Percentiles rank a stretch among this genome's conserved stretches.
Evolutionary conservation across 2,113 vertebrate species (phyloP).

Genomic region (Puffinus mauretanicus): DNA sequence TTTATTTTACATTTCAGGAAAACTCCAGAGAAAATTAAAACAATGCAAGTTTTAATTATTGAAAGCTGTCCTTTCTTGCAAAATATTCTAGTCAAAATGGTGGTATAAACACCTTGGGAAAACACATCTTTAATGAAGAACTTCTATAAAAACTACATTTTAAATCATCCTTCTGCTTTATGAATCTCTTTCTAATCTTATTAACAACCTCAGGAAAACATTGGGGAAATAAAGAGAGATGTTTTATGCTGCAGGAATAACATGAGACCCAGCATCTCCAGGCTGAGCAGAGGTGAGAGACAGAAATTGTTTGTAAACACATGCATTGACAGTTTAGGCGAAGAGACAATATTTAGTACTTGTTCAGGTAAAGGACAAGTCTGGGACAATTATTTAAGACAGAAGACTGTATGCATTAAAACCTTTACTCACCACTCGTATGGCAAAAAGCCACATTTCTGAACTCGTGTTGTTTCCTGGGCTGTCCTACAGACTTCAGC

Average conservation of each 20-base stretch:
- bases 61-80: slow-evolving; percentile 53
- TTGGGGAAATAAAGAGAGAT: background rate
- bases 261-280: background rate
- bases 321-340: background rate
- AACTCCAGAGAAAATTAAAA: slow-evolving; percentile 66
- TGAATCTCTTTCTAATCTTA: background rate
- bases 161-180: slow-evolving; percentile 7
- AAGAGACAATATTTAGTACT: background rate
- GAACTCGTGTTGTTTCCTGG: background rate
- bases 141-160: background rate
- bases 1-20: slow-evolving; percentile 56
- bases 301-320: background rate
- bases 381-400: background rate
- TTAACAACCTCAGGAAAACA: background rate
- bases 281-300: background rate
- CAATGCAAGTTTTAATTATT: slow-evolving; percentile 66
- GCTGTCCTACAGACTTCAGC: background rate
- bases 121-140: slow-evolving; percentile 57
- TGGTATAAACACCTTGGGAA: slow-evolving; percentile 54
- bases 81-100: slow-evolving; percentile 42
- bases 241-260: background rate
- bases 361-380: background rate
- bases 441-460: background rate
- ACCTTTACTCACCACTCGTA: background rate
- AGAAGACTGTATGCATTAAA: background rate